Percentiles rank a stretch among this genome's conserved stretches.
These are phyloP conservation scores for Promerops cafer DNA, from an alignment of 2,113 vertebrate genomes.

Conservation along the genomic window DNA sequence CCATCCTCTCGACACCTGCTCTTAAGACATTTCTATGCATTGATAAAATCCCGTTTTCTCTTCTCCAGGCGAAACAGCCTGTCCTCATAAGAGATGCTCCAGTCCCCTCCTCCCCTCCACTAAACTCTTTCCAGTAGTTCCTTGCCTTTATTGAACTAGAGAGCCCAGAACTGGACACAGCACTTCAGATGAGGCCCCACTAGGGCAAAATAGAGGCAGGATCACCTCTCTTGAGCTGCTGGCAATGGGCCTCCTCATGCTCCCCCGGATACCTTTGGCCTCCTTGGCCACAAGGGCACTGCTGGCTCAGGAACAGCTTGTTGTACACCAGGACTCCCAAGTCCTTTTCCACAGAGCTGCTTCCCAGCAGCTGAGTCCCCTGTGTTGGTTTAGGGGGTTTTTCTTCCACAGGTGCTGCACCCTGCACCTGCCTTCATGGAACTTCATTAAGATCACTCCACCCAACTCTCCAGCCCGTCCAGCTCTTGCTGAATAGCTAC, in stretches of 20 bases:
- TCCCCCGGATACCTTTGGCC: fast-evolving
- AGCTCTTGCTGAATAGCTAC: neutral
- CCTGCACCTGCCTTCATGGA: neutral
- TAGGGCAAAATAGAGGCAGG: neutral
- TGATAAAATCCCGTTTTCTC: neutral
- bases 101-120: neutral
- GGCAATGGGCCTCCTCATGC: neutral
- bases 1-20: neutral
- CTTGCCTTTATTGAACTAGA: neutral
- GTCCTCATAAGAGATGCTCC: neutral
- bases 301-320: neutral
- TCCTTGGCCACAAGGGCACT: neutral
- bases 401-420: neutral
- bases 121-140: neutral
- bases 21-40: neutral
- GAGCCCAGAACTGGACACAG: neutral
- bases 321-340: neutral
- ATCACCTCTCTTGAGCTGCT: neutral
- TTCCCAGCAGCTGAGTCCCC: neutral
- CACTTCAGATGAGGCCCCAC: neutral
- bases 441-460: neutral
- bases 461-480: neutral
- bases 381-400: neutral
- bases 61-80: neutral
- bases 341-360: neutral